These are phyloP conservation scores for Podiceps cristatus DNA, from an alignment of 2,113 vertebrate genomes.

Conservation along the genomic window DNA sequence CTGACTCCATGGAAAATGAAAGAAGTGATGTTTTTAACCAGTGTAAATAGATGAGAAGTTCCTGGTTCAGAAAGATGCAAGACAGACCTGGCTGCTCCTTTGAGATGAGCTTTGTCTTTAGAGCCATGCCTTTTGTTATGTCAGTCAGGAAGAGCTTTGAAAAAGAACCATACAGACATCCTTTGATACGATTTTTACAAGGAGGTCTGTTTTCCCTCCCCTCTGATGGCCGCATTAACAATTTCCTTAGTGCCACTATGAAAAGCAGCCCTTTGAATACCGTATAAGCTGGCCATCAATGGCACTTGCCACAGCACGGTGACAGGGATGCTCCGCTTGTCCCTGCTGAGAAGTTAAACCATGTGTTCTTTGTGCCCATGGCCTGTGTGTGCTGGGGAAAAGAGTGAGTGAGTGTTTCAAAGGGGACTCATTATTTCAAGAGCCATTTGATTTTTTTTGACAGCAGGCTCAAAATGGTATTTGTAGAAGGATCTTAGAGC, in stretches of 20 bases:
- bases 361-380: neutral
- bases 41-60: conserved; percentile 29
- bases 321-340: conserved; percentile 1
- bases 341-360: conserved; percentile 51
- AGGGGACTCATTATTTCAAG: conserved; percentile 11
- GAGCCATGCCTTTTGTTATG: conserved; percentile 21
- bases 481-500: neutral
- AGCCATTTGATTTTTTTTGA: neutral
- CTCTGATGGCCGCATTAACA: conserved; percentile 33
- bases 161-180: conserved; percentile 36
- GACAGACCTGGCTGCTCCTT: conserved; percentile 24
- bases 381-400: neutral
- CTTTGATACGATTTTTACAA: conserved; percentile 66
- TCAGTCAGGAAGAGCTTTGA: conserved; percentile 57
- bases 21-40: neutral
- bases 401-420: neutral
- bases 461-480: neutral
- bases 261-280: conserved; percentile 62
- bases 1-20: neutral
- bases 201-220: conserved; percentile 21
- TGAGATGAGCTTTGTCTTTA: conserved; percentile 48
- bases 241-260: conserved; percentile 51
- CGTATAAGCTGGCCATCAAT: conserved; percentile 50
- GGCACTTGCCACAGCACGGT: conserved; percentile 18
- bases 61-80: conserved; percentile 4